Evolutionary conservation across 2,113 vertebrate species (phyloP).

Genomic region (Neogobius melanostomus): DNA sequence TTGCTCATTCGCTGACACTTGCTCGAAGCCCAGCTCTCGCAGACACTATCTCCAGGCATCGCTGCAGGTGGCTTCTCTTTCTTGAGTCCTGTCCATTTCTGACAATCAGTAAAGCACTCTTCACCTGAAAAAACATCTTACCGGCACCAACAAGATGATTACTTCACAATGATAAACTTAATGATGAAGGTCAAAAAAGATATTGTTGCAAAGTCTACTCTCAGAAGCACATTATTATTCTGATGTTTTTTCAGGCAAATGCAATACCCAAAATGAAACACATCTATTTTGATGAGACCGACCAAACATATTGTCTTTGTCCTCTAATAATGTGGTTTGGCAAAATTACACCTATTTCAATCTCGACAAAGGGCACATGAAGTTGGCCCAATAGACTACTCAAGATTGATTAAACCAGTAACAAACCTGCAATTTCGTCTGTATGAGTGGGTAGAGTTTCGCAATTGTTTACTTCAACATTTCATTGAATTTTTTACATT

Average conservation of each 20-base stretch:
- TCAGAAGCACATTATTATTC: not conserved
- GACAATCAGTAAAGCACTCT: not conserved
- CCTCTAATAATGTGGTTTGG: not conserved
- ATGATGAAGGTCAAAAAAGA: no score
- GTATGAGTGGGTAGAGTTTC: not conserved
- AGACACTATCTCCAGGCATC: conserved; percentile 3
- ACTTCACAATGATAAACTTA: no score
- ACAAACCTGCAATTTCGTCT: not conserved
- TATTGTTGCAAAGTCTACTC: no score
- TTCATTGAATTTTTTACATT: not conserved
- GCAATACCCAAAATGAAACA: no score
- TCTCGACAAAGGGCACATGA: not conserved
- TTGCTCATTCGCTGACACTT: not conserved
- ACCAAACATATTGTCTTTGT: not conserved
- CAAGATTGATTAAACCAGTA: not conserved
- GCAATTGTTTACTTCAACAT: not conserved
- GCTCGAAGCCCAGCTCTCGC: not conserved
- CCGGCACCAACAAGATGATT: not conserved
- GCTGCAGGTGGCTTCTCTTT: not conserved
- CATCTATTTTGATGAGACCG: not conserved
- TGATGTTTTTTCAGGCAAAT: not conserved
- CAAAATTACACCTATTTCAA: not conserved
- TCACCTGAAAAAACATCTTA: not conserved
- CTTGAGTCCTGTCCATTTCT: not conserved
- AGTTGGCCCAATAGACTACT: not conserved